Evolutionary conservation across 2,797 vertebrate genomes (phyloP), one percentile per base, ranked within the genome.

Genomic region (Intellagama lesueurii): DNA sequence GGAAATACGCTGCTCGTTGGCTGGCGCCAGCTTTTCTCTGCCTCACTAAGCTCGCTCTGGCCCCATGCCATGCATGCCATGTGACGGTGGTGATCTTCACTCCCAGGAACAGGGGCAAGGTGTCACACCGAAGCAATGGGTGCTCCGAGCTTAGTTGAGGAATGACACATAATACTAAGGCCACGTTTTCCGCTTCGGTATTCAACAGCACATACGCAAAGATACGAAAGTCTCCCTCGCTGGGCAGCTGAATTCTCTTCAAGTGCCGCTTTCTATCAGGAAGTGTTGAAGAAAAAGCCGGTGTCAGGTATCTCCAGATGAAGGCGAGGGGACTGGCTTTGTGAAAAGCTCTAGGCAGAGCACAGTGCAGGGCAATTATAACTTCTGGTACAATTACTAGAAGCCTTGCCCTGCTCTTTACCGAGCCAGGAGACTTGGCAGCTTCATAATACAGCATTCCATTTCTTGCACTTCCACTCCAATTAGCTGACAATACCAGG

Each of bases 361-460:
- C 93, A 95, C 91, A 95, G 92, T 88, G 88, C 35, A 0, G 49
- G 90, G 95, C 95, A 94, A 97, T 96, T 93, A 94, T 91, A 80
- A 86, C 93, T 93, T 88, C 44, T 89, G 92, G 92, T 94, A 94
- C 93, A 93, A 96, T 92, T 90, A 91, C 94, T 90, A 90, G 95
- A 94, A 91, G 91, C 90, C 60, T 69, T 40, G 44, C 30, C 64
- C 87, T 89, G 64, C 26, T 86, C 24, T 89, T 70, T 90, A 92
- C 94, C 95, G 92, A 95, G 91, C 1, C 80, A 93, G 80, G 89
- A 94, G 94, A 81, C 81, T 86, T 95, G 96, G 96, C 96, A 96
- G 90, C 89, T 89, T 85, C 47, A 76, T 82, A 96, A 93, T 80
- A 9, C 56, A 0, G 12, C 95, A 91, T 91, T 86, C 94, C 90